These are phyloP conservation scores for Trachymyrmex septentrionalis DNA, from an alignment of 1,140 invertebrate genomes.

Conservation along the genomic window DNA sequence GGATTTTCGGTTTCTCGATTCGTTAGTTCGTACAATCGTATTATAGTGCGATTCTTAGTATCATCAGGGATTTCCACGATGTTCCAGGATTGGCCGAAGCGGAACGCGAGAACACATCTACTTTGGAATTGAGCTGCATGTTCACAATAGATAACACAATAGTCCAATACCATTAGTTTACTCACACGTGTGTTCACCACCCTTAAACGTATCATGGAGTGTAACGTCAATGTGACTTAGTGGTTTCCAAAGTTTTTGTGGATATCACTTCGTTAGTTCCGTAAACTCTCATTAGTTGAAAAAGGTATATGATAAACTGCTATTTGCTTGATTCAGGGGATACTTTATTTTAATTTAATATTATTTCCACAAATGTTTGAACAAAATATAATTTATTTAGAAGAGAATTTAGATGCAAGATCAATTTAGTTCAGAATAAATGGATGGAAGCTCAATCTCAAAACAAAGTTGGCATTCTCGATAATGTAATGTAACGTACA, in stretches of 20 bases:
- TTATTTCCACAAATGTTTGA: neutral
- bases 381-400: neutral
- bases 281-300: neutral
- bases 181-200: neutral
- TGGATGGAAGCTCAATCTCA: neutral
- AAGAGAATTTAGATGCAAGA: neutral
- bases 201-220: constrained; percentile 14
- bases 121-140: neutral
- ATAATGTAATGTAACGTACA: neutral
- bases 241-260: constrained; percentile 9
- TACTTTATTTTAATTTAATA: neutral
- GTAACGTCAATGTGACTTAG: neutral
- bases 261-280: neutral
- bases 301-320: neutral
- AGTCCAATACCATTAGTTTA: neutral
- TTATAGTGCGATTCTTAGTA: neutral
- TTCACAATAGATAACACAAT: neutral
- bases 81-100: neutral
- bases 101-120: constrained; percentile 41
- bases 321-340: neutral
- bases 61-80: constrained; percentile 4
- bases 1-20: constrained; percentile 4
- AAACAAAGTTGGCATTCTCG: neutral
- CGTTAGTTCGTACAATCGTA: neutral
- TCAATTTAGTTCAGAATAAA: neutral